A percentile compares a stretch with the other conserved stretches of the same genome.
phyloP scores from a whole-genome alignment of 2,113 vertebrate genomes.

The Rhipidura dahli region DNA sequence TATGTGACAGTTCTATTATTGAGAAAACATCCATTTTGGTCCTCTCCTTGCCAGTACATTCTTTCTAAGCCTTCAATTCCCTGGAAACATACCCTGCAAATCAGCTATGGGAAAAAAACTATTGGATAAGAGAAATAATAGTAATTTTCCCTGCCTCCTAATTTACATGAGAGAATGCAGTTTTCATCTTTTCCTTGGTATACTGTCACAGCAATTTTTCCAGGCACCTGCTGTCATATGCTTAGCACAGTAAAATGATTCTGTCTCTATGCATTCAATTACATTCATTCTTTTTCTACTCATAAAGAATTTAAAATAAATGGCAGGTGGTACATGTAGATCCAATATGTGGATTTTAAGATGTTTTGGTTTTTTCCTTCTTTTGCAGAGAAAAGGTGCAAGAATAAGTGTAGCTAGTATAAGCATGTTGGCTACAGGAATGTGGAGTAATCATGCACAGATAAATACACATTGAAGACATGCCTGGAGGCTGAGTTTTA shows the following conservation, averaged over 20 bases:
- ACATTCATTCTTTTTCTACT: background rate
- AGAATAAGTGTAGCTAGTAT: background rate
- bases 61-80: background rate
- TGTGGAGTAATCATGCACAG: background rate
- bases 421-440: background rate
- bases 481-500: background rate
- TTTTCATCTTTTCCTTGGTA: background rate
- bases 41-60: background rate
- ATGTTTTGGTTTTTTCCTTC: background rate
- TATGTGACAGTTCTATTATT: background rate
- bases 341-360: background rate
- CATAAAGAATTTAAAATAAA: background rate
- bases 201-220: background rate
- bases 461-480: background rate
- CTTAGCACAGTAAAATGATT: background rate
- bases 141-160: background rate
- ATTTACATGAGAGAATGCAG: background rate
- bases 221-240: background rate
- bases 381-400: background rate
- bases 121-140: background rate
- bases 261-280: background rate
- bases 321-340: background rate
- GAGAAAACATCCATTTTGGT: background rate
- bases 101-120: background rate
- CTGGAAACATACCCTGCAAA: background rate